phyloP scores from a whole-genome alignment of 2,888 invertebrate genomes.

The Caenorhabditis sp. region DNA sequence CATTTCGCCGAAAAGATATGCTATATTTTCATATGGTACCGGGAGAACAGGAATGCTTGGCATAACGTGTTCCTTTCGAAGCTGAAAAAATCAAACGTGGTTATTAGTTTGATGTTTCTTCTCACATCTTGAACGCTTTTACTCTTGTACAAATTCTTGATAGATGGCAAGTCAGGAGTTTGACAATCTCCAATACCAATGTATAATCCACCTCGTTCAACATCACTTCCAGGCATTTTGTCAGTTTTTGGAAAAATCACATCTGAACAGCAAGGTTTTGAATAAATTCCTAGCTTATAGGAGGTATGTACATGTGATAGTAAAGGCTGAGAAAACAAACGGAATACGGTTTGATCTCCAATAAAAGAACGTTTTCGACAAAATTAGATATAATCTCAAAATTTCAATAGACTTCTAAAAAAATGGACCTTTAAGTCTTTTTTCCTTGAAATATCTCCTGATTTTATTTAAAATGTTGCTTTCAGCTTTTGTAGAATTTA shows the following conservation, averaged over 20 bases:
- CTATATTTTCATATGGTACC: constrained; percentile 72
- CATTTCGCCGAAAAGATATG: constrained; percentile 53
- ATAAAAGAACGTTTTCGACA: no score
- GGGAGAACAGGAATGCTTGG: constrained; percentile 73
- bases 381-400: no score
- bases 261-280: constrained; percentile 20
- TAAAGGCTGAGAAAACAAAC: no score
- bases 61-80: constrained; percentile 29
- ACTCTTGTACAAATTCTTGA: constrained; percentile 67
- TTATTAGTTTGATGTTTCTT: background rate
- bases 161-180: constrained; percentile 74
- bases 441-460: no score
- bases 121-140: no score
- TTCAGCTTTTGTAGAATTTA: no score
- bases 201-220: constrained; percentile 73
- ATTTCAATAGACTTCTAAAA: no score
- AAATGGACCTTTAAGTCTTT: no score
- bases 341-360: no score
- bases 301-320: background rate
- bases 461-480: no score
- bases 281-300: background rate
- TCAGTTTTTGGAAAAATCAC: constrained; percentile 72
- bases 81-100: constrained; percentile 10
- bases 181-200: constrained; percentile 73
- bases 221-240: constrained; percentile 74